Percentiles rank a stretch among this genome's conserved stretches.
Conservation (phyloP, 2,113 vertebrate genomes). For the Sturnus vulgaris region DNA sequence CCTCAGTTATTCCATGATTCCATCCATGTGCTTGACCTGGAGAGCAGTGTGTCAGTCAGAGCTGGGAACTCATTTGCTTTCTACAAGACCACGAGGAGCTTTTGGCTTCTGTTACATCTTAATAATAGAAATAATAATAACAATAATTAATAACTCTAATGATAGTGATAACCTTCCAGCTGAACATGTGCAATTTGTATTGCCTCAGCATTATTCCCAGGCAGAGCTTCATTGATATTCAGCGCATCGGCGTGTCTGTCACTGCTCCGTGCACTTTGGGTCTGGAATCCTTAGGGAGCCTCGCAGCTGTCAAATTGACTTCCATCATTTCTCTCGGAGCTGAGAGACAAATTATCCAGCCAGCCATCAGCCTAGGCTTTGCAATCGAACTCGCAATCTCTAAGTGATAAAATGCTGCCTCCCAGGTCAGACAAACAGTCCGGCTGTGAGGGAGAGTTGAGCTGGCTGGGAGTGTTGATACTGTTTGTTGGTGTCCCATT, state of each 20-base stretch:
- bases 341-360: constrained; percentile 69
- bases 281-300: constrained; percentile 70
- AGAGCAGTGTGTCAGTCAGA: not conserved
- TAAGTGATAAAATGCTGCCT: constrained; percentile 38
- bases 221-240: constrained; percentile 72
- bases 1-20: not conserved
- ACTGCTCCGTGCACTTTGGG: constrained; percentile 64
- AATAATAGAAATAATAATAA: constrained; percentile 63
- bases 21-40: rapidly evolving
- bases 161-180: constrained; percentile 59
- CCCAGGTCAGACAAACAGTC: constrained; percentile 1
- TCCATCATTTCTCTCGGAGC: constrained; percentile 65
- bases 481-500: not conserved
- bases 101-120: not conserved
- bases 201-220: constrained; percentile 59
- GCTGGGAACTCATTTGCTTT: not conserved
- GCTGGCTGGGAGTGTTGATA: not conserved
- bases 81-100: not conserved
- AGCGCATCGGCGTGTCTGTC: constrained; percentile 56
- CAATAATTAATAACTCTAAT: constrained; percentile 64
- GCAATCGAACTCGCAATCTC: constrained; percentile 58
- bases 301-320: constrained; percentile 73
- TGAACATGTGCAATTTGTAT: constrained; percentile 60
- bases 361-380: constrained; percentile 60
- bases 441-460: not conserved